Conservation (phyloP, 1,140 invertebrate genomes). For the Meloidogyne floridensis region DNA sequence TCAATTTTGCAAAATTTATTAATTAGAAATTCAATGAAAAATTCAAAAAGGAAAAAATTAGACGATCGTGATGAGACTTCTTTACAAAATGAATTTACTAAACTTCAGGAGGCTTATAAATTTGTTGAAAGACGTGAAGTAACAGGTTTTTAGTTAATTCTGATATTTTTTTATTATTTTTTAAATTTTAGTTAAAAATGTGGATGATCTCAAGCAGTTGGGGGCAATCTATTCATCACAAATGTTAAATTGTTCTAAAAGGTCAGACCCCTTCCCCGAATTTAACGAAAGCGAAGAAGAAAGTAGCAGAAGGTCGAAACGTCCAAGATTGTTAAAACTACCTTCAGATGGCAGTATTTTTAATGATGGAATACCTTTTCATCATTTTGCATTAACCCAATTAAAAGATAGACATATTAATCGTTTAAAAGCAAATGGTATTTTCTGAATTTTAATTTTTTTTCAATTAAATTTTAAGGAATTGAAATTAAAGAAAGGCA, state of each 20-base stretch:
- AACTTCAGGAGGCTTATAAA: constrained; percentile 27
- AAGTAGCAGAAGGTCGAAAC: constrained; percentile 8
- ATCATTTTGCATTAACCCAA: constrained; percentile 30
- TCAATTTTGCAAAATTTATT: too few species aligned
- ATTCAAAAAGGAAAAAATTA: background rate
- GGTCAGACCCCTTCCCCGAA: constrained; percentile 16
- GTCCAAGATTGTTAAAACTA: constrained; percentile 20
- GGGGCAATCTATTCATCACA: constrained; percentile 30
- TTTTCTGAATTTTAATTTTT: background rate
- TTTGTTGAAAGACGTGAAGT: constrained; percentile 30
- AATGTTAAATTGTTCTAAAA: constrained; percentile 28
- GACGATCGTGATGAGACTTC: background rate
- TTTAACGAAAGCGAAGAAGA: constrained; percentile 15
- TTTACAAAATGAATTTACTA: background rate
- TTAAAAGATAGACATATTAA: constrained; percentile 28
- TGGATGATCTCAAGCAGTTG: constrained; percentile 14
- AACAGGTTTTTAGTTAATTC: constrained; percentile 21
- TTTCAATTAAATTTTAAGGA: constrained; percentile 32
- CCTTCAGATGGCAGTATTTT: constrained; percentile 40
- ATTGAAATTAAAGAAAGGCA: constrained; percentile 28
- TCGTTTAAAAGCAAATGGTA: constrained; percentile 34
- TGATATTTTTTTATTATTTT: constrained; percentile 8
- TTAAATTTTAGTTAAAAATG: constrained; percentile 23
- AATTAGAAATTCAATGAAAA: background rate
- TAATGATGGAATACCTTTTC: constrained; percentile 40